phyloP scores from a whole-genome alignment of 2,113 vertebrate genomes.

The Oncorhynchus masou region DNA sequence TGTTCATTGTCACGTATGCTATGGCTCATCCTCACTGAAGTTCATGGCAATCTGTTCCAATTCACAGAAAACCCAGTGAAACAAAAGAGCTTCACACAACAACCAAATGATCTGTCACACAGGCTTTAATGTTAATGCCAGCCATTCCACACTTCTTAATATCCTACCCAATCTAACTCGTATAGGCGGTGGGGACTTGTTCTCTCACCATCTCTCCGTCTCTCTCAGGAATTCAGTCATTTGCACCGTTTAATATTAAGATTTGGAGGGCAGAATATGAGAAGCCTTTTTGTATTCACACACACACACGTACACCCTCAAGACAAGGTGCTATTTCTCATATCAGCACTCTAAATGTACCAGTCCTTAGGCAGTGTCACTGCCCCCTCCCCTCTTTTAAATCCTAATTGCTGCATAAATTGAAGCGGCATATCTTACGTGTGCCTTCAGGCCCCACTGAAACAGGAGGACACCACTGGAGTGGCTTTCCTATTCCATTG shows the following conservation, averaged over 20 bases:
- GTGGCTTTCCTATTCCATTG: constrained; percentile 22
- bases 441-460: constrained; percentile 32
- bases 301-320: not conserved
- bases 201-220: not conserved
- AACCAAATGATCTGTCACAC: not conserved
- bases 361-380: constrained; percentile 11
- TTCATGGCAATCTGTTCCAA: constrained; percentile 23
- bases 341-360: constrained; percentile 9
- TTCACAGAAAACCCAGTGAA: constrained; percentile 10
- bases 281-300: not conserved
- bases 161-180: not conserved
- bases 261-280: not conserved
- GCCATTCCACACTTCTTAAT: not conserved
- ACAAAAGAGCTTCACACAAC: not conserved
- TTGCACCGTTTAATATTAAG: constrained; percentile 12
- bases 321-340: not conserved
- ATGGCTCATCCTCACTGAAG: constrained; percentile 1
- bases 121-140: too few relatives aligned
- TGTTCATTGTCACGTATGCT: constrained; percentile 43
- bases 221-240: not conserved
- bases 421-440: constrained; percentile 12
- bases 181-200: not conserved
- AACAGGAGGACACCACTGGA: constrained; percentile 19
- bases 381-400: constrained; percentile 13
- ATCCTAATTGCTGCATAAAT: constrained; percentile 54